Percentiles rank a stretch among this genome's conserved stretches.
phyloP scores from a whole-genome alignment of 2,888 invertebrate species.

The Hydroisotoma schaefferi region DNA sequence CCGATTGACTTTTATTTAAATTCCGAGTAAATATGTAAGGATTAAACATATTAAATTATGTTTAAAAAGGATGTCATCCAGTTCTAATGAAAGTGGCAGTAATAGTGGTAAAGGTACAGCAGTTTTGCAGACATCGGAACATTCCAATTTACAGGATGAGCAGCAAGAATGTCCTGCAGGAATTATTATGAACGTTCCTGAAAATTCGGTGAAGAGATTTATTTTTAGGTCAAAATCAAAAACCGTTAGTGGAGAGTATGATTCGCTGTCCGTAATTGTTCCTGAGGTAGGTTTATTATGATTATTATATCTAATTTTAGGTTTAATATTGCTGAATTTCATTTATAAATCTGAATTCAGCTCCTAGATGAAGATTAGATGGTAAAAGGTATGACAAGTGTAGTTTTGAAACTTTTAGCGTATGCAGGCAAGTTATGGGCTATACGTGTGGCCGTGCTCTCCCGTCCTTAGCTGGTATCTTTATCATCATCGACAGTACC shows the following conservation, averaged over 20 bases:
- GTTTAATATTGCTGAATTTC: neutral
- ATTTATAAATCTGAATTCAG: neutral
- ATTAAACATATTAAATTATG: no score
- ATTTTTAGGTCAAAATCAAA: conserved; percentile 63
- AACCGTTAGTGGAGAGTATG: conserved; percentile 4
- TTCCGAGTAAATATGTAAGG: no score
- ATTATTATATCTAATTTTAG: neutral
- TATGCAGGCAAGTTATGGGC: conserved; percentile 81
- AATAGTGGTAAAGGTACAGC: no score
- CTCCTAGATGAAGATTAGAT: neutral
- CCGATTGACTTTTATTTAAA: no score
- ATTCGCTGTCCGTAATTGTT: conserved; percentile 8
- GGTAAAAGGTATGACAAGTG: neutral
- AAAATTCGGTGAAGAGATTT: conserved; percentile 66
- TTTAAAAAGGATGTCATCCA: no score
- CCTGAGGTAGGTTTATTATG: conserved; percentile 10
- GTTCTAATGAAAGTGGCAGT: no score
- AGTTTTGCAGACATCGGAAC: no score
- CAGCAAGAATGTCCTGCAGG: conserved; percentile 11
- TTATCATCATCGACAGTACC: conserved; percentile 62
- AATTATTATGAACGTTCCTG: conserved; percentile 19
- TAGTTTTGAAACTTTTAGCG: conserved; percentile 57
- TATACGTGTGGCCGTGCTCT: conserved; percentile 94
- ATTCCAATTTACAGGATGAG: no score
- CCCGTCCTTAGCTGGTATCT: conserved; percentile 78